These are phyloP conservation scores for Leptarthrus brevirostris DNA, from an alignment of 2,888 invertebrate species.

Conservation along the genomic window DNA sequence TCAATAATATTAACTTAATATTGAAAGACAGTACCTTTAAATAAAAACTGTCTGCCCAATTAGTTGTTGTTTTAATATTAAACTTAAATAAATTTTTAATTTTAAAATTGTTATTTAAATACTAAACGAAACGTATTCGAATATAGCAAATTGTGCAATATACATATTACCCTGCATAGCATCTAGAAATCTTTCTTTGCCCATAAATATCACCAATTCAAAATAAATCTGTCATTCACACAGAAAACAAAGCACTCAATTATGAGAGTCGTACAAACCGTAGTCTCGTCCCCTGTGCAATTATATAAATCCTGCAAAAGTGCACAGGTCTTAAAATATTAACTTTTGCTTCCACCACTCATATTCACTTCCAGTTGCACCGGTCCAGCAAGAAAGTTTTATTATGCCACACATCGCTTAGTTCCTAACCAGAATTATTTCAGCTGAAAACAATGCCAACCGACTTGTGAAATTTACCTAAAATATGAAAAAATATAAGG, in stretches of 20 bases:
- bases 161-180: no score
- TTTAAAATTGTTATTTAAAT: no score
- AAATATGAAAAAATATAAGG: slow-evolving; percentile 22
- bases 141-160: no score
- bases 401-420: slow-evolving; percentile 27
- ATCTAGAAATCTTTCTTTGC: no score
- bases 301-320: slow-evolving; percentile 8
- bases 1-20: no score
- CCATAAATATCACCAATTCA: neutral
- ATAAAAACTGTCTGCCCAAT: no score
- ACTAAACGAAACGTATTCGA: no score
- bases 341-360: slow-evolving; percentile 13
- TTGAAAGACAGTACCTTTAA: no score
- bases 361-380: slow-evolving; percentile 22
- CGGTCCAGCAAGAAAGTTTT: slow-evolving; percentile 2
- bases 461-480: slow-evolving; percentile 38
- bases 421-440: neutral
- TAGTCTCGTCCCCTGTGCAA: slow-evolving; percentile 10
- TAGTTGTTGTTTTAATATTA: no score
- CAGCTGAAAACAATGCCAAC: slow-evolving; percentile 11
- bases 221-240: slow-evolving; percentile 13
- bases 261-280: neutral
- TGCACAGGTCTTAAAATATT: slow-evolving; percentile 22
- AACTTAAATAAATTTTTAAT: no score
- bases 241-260: slow-evolving; percentile 18